Evolutionary conservation across 1,140 invertebrate species (phyloP), one percentile per base, ranked within the genome.

Genomic region (Zaprionus davidi): DNA sequence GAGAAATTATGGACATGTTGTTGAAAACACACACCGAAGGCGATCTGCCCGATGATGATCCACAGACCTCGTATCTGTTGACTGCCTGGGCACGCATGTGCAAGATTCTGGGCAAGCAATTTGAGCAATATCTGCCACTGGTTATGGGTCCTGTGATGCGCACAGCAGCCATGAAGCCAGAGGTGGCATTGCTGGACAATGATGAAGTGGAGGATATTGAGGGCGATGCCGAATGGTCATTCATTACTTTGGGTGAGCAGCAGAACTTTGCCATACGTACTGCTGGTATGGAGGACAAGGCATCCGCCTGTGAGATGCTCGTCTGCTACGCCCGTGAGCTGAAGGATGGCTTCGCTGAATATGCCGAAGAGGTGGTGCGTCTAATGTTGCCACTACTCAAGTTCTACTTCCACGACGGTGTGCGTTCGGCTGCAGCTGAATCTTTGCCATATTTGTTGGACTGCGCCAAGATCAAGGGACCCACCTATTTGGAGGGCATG

Each of bases 31-130:
- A 99, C 91, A 96, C 97, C 11, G 96, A 96, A 78, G 96, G 96
- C 26, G 95, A 96, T 63, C 92, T 98, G 71, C 96, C 97, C 3
- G 98, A 98, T 80, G 98, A 99, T 93, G 98, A 99, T 95, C 98
- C 98, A 2, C 98, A 99, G 93, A 97, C 98, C 26, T 98, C 98
- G 13, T 99, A 99, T 93, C 96, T 99, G 92, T 99, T 99, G 70
- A 98, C 98, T 5, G 98, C 99, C 0, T 99, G 99, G 99, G 98
- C 99, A 0, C 94, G 99, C 82, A 99, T 99, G 92, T 99, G 99
- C 93, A 99, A 99, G 93, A 98, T 99, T 79, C 94, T 99, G 79
- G 98, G 97, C 59, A 97, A 97, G 92, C 96, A 98, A 82, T 99
- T 99, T 91, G 97, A 98, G 86, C 98, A 98, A 79, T 99, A 99